Conservation (phyloP, 2,113 vertebrate genomes). For the Leptobrachium leishanense region DNA sequence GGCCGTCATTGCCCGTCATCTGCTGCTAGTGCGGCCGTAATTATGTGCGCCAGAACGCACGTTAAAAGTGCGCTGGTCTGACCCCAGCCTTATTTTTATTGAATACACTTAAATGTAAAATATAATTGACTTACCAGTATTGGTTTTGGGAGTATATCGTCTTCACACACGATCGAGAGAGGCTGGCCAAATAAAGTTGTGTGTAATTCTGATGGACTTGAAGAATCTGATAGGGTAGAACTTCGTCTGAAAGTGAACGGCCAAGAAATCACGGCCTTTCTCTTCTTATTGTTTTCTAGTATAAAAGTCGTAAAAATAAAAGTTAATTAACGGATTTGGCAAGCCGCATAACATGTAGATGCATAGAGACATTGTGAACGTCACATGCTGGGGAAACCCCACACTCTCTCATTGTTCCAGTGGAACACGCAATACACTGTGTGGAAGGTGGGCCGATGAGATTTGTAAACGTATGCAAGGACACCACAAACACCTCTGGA, state of each 20-base stretch:
- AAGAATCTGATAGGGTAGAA: conserved; percentile 59
- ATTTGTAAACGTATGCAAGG: no score
- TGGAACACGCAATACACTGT: no score
- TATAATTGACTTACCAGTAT: conserved; percentile 70
- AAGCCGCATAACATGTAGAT: neutral
- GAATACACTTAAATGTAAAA: no score
- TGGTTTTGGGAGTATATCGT: conserved; percentile 76
- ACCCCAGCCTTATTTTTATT: no score
- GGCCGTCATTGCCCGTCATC: no score
- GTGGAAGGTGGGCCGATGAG: no score
- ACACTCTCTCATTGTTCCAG: no score
- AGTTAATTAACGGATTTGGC: neutral
- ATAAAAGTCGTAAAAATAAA: conserved; percentile 18
- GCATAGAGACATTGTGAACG: neutral
- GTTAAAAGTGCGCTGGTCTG: no score
- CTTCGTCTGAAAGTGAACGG: conserved; percentile 70
- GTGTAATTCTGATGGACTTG: conserved; percentile 65
- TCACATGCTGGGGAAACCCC: no score
- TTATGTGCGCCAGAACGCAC: no score
- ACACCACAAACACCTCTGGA: no score
- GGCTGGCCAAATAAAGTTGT: conserved; percentile 79
- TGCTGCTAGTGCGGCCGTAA: no score
- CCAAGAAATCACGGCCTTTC: conserved; percentile 71
- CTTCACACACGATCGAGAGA: conserved; percentile 72
- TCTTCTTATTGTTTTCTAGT: conserved; percentile 75